A percentile compares a stretch with the other conserved stretches of the same genome.
These are phyloP conservation scores for Cirrhinus mrigala DNA, from an alignment of 2,797 vertebrate genomes.

Conservation along the genomic window DNA sequence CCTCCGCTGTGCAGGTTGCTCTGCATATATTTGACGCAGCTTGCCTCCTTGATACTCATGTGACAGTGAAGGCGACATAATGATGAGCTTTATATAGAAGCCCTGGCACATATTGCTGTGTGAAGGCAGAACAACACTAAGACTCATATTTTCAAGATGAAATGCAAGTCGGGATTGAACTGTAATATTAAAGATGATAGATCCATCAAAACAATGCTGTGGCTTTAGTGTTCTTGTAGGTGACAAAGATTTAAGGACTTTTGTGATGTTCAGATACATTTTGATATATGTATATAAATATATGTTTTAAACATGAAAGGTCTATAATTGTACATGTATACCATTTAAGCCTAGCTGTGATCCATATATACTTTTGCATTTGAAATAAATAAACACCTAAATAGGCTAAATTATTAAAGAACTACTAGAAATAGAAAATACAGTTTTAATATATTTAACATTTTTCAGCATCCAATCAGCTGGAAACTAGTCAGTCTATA, in stretches of 20 bases:
- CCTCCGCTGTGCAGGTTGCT: constrained; percentile 44
- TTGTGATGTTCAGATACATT: background rate
- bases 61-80: constrained; percentile 49
- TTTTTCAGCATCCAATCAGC: background rate
- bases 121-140: background rate
- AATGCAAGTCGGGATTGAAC: background rate
- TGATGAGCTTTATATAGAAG: constrained; percentile 50
- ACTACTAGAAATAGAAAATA: background rate
- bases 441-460: background rate
- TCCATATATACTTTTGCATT: background rate
- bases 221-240: background rate
- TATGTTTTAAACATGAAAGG: background rate
- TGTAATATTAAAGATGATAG: constrained; percentile 20
- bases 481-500: background rate
- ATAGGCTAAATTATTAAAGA: background rate
- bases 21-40: constrained; percentile 49
- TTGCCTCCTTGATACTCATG: constrained; percentile 44
- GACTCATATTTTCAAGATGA: constrained; percentile 24
- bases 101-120: constrained; percentile 36
- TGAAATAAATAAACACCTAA: background rate
- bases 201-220: background rate
- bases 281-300: too few relatives aligned
- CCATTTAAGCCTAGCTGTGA: background rate
- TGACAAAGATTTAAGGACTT: background rate
- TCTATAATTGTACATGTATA: background rate